Conservation (phyloP, 2,888 invertebrate genomes). For the Calliopum simillimum region DNA sequence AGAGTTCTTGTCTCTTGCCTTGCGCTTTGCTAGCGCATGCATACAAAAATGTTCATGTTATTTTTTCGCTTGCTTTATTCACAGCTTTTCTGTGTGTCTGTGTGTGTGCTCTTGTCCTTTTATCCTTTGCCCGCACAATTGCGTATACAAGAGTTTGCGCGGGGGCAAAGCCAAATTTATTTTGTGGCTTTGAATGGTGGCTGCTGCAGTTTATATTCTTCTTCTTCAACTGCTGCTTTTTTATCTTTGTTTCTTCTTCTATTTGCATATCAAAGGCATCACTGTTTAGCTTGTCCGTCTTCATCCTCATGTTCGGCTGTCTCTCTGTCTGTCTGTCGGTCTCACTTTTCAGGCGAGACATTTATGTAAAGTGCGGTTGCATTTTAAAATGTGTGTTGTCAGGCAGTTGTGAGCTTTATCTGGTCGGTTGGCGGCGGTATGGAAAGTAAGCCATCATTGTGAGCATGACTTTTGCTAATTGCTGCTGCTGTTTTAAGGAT, state of each 20-base stretch:
- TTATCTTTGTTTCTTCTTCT: background rate
- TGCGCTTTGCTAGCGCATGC: constrained; percentile 2
- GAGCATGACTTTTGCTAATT: too few relatives aligned
- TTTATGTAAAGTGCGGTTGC: too few relatives aligned
- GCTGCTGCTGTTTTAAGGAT: too few relatives aligned
- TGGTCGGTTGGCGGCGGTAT: too few relatives aligned
- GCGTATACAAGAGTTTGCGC: background rate
- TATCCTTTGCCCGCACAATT: background rate
- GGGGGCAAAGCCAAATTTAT: constrained; percentile 10
- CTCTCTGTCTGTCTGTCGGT: background rate
- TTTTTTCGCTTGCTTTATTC: background rate
- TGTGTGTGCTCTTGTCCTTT: background rate
- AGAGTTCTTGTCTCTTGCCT: background rate
- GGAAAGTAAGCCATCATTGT: too few relatives aligned
- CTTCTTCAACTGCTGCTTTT: background rate
- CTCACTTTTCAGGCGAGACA: too few relatives aligned
- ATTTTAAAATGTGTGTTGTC: too few relatives aligned
- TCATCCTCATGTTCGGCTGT: background rate
- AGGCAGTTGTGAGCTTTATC: too few relatives aligned
- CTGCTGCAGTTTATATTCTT: constrained; percentile 3
- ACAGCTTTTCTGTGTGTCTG: too few relatives aligned
- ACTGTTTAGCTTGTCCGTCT: background rate
- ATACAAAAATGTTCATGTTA: constrained; percentile 9
- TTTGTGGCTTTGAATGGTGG: constrained; percentile 6
- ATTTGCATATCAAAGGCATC: background rate